These are phyloP conservation scores for Odontophorus gujanensis DNA, from an alignment of 2,113 vertebrate genomes.

Conservation along the genomic window DNA sequence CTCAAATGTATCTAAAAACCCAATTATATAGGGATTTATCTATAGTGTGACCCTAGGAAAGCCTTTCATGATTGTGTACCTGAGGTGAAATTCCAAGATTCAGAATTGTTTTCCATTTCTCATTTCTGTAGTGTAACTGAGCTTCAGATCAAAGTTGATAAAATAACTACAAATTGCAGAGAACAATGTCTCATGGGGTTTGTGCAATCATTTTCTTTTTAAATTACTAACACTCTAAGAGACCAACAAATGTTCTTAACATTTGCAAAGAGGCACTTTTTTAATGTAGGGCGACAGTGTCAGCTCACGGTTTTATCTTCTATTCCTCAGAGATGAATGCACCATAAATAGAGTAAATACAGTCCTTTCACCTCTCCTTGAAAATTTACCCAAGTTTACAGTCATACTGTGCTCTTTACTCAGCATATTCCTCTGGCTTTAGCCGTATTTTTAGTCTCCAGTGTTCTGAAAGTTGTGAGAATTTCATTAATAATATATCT, in stretches of 20 bases:
- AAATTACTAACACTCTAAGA: background rate
- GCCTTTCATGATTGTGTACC: background rate
- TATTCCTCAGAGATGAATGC: background rate
- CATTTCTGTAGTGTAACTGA: background rate
- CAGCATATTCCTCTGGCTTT: background rate
- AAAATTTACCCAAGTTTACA: background rate
- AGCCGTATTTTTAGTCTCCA: background rate
- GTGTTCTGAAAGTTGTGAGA: background rate
- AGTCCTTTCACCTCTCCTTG: background rate
- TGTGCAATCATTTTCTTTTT: background rate
- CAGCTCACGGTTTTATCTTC: background rate
- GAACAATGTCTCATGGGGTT: background rate
- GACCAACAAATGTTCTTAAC: background rate
- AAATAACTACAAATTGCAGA: background rate
- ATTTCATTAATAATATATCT: background rate
- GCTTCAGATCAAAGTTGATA: background rate
- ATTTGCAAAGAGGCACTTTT: background rate
- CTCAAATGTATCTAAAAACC: background rate
- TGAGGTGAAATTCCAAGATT: background rate
- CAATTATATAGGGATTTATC: background rate
- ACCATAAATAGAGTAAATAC: background rate
- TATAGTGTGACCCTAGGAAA: background rate
- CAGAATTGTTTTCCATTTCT: background rate
- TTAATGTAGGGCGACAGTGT: background rate
- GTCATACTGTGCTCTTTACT: background rate